Base-by-base conservation (phyloP, 2,797 vertebrate species). In the Epinephelus malabaricus region DNA sequence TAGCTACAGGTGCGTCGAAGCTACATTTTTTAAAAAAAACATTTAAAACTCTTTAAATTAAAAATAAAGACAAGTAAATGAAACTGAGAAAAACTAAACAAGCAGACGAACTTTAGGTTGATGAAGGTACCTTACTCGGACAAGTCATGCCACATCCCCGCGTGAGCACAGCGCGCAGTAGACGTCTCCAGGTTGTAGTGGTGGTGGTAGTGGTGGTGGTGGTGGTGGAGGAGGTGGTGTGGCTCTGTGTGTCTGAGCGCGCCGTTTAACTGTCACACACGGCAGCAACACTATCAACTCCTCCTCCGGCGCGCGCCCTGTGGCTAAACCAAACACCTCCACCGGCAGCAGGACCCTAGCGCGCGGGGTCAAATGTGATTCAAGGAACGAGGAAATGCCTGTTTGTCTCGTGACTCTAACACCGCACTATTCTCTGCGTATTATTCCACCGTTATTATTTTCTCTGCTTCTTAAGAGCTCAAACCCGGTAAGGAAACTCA, bases 91-190 rank as follows among this genome's bases (percentile, higher is more conserved):
- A 46, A 38, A 27, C 25, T 27, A 27, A 27, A 49, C 59, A 60
- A 30, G 58, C 76, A 60, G 77, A 78, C 30, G 76, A 71, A 69
- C 65, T 62, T 34, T 51, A 79, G 67, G 47, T 8, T 61, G 79
- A 76, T 78, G 86, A 72, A 79, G 65, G 81, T 82, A 51, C 92
- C 93, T 95, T 88, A 90, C 92, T 94, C 86, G 88, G 87, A 91
- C 87, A 86, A 82, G 89, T 93, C 93, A 94, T 95, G 94, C 88
- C 92, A 90, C 90, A 89, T 91, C 92, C 89, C 88, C 79, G 90
- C 83, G 81, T 76, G 81, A 82, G 70, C 78, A 78, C 80, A 75
- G 90, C 79, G 79, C 77, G 19, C 67, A 15, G 82, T 67, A 62
- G 84, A 76, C 51, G 92, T 85, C 89, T 89, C 88, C 93, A 79